Percentiles rank a stretch among this genome's conserved stretches.
These are phyloP conservation scores for Toxonevra muliebris DNA, from an alignment of 2,888 invertebrate genomes.

Conservation along the genomic window DNA sequence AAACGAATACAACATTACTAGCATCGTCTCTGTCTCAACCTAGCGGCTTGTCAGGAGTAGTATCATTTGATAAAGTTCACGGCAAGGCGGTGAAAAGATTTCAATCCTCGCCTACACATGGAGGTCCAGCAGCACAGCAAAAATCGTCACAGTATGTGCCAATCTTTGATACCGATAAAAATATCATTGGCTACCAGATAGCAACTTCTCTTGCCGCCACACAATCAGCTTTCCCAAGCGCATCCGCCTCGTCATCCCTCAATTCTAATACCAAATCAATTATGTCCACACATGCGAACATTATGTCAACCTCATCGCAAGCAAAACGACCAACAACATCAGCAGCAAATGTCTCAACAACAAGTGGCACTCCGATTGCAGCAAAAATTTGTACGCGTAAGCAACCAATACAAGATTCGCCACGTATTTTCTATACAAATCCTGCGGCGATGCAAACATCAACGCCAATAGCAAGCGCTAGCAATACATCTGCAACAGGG, in stretches of 20 bases:
- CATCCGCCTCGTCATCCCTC: conserved; percentile 19
- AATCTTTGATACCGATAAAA: conserved; percentile 42
- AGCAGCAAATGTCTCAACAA: conserved; percentile 16
- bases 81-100: neutral
- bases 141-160: conserved; percentile 35
- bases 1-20: neutral
- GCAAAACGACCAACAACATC: too few species aligned
- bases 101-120: conserved; percentile 11
- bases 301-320: conserved; percentile 36
- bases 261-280: conserved; percentile 33
- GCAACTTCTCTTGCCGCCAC: neutral
- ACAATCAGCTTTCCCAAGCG: neutral
- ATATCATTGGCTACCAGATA: conserved; percentile 45
- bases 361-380: conserved; percentile 13
- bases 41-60: conserved; percentile 1
- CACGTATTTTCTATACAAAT: conserved; percentile 44
- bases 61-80: too few species aligned
- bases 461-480: conserved; percentile 36
- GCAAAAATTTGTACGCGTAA: conserved; percentile 25
- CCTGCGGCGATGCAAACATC: conserved; percentile 41
- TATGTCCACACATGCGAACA: conserved; percentile 32
- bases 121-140: conserved; percentile 30
- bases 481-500: conserved; percentile 2
- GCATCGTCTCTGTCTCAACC: conserved; percentile 1
- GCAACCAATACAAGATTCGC: conserved; percentile 42